Percentiles rank a stretch among this genome's conserved stretches.
These are phyloP conservation scores for Lucilia sericata DNA, from an alignment of 1,140 invertebrate species.

Conservation along the genomic window DNA sequence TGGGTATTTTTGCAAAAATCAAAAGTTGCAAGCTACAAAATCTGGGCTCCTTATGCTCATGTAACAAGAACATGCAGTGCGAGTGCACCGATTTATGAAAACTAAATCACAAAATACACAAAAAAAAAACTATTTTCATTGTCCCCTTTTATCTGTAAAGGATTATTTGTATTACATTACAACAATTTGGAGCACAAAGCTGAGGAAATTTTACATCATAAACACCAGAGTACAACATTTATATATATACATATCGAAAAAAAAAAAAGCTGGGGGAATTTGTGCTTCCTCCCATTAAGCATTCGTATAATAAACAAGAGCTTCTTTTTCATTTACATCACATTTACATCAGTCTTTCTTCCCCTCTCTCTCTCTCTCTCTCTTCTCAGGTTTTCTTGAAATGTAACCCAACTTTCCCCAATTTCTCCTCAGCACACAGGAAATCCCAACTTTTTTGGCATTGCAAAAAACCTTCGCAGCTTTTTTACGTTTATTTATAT, in stretches of 20 bases:
- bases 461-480: background rate
- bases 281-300: background rate
- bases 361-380: no score
- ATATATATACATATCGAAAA: no score
- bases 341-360: background rate
- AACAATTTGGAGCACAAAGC: background rate
- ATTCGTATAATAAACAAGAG: background rate
- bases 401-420: constrained; percentile 13
- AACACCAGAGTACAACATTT: background rate
- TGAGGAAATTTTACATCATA: background rate
- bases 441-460: background rate
- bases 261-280: background rate
- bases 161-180: background rate
- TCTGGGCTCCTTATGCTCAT: constrained; percentile 67
- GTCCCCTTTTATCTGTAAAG: constrained; percentile 12
- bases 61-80: constrained; percentile 68
- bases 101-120: background rate
- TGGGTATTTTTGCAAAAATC: constrained; percentile 14
- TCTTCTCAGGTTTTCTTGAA: no score
- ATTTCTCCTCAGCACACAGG: background rate
- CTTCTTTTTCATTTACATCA: background rate
- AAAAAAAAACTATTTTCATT: background rate
- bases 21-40: constrained; percentile 54
- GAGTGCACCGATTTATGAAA: constrained; percentile 54
- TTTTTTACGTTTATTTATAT: background rate